These are phyloP conservation scores for Fragum whitleyi DNA, from an alignment of 2,888 invertebrate genomes.

Conservation along the genomic window DNA sequence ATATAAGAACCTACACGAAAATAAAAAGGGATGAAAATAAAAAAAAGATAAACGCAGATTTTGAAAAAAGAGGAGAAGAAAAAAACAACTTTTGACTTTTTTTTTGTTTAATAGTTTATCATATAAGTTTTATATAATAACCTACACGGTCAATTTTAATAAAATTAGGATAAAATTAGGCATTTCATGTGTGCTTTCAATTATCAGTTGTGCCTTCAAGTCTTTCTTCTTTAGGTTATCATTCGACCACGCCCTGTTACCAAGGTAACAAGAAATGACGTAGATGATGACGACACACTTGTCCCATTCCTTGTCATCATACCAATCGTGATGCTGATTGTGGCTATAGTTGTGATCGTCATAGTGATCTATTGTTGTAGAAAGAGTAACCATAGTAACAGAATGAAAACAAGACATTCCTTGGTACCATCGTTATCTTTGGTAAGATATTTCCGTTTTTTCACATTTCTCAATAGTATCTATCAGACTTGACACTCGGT, in stretches of 20 bases:
- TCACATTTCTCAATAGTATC: not conserved
- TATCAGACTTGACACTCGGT: too few species aligned
- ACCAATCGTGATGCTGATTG: not conserved
- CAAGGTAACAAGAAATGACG: not conserved
- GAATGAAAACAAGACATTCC: not conserved
- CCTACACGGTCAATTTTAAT: too few species aligned
- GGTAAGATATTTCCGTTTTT: not conserved
- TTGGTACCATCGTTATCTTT: constrained; percentile 14
- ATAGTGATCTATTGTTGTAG: constrained; percentile 15
- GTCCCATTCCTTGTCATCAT: constrained; percentile 5
- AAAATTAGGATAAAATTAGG: too few species aligned
- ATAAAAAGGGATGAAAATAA: too few species aligned
- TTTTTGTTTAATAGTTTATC: too few species aligned
- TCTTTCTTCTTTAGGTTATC: constrained; percentile 10
- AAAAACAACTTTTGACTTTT: too few species aligned
- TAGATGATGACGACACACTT: not conserved
- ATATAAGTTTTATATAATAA: too few species aligned
- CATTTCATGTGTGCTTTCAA: too few species aligned
- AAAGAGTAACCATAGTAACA: not conserved
- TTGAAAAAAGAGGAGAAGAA: too few species aligned
- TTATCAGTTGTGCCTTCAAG: too few species aligned
- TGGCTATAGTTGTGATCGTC: not conserved
- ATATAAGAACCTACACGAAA: too few species aligned
- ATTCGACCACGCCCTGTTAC: not conserved
- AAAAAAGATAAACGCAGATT: too few species aligned